Evolutionary conservation across 2,888 invertebrate species (phyloP).

Genomic region (Megamerina dolium): DNA sequence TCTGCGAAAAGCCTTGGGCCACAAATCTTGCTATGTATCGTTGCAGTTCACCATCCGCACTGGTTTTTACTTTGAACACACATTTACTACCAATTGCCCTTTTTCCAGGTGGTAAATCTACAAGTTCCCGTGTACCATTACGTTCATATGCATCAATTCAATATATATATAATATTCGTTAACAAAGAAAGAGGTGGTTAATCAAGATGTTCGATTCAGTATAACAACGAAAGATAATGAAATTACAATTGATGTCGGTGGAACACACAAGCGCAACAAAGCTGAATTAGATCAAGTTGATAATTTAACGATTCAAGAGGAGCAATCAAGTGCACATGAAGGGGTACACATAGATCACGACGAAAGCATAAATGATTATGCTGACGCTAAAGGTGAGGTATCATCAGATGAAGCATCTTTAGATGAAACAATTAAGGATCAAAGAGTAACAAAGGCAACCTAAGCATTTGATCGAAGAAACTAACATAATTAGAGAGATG

Average conservation of each 20-base stretch:
- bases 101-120: too few species aligned
- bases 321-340: neutral
- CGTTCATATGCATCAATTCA: too few species aligned
- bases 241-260: neutral
- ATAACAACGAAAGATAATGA: neutral
- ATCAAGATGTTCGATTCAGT: slow-evolving; percentile 2
- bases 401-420: neutral
- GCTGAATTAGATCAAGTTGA: neutral
- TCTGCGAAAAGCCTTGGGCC: slow-evolving; percentile 12
- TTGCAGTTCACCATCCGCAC: too few species aligned
- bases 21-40: slow-evolving; percentile 12
- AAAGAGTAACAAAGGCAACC: too few species aligned
- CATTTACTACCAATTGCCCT: too few species aligned
- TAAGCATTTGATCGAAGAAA: slow-evolving; percentile 1
- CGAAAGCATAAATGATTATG: neutral
- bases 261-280: neutral
- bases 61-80: too few species aligned
- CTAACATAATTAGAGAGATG: neutral
- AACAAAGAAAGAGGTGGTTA: neutral
- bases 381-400: neutral
- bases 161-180: too few species aligned
- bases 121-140: too few species aligned
- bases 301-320: neutral
- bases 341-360: neutral
- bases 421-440: neutral